These are phyloP conservation scores for Lissocephala sabroskyi DNA, from an alignment of 2,888 invertebrate genomes.

Conservation along the genomic window DNA sequence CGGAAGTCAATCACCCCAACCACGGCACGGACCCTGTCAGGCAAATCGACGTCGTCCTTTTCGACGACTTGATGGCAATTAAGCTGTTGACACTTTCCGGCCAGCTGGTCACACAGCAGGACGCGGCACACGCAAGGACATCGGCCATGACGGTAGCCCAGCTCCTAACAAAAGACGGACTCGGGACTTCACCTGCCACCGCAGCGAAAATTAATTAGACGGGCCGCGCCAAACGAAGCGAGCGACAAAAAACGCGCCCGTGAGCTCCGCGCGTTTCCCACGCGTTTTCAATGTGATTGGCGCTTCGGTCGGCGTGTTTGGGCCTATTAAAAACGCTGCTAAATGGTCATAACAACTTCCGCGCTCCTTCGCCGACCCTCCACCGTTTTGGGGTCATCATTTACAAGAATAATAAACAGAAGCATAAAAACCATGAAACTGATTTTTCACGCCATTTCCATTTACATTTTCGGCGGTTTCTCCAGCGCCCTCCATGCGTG, in stretches of 20 bases:
- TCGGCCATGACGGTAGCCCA: no score
- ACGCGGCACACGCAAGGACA: no score
- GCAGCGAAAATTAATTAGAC: constrained; percentile 37
- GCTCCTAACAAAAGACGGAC: no score
- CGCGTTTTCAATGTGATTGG: no score
- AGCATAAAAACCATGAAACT: constrained; percentile 64
- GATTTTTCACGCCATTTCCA: constrained; percentile 65
- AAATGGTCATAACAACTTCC: constrained; percentile 62
- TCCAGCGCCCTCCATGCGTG: neutral
- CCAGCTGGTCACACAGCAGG: no score
- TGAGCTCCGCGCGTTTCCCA: neutral
- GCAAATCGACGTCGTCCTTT: no score
- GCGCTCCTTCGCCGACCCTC: constrained; percentile 10
- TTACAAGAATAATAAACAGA: constrained; percentile 63
- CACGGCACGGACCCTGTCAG: no score
- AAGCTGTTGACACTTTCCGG: no score
- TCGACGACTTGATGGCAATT: no score
- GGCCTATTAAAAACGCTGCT: constrained; percentile 35
- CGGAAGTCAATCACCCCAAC: no score
- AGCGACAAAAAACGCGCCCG: no score
- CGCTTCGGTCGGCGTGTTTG: constrained; percentile 21
- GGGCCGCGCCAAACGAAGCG: constrained; percentile 24
- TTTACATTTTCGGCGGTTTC: constrained; percentile 30
- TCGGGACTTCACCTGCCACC: no score
- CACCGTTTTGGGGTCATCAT: constrained; percentile 36